Evolutionary conservation across 2,797 vertebrate genomes (phyloP).

Genomic region (Sebastes diploproa): DNA sequence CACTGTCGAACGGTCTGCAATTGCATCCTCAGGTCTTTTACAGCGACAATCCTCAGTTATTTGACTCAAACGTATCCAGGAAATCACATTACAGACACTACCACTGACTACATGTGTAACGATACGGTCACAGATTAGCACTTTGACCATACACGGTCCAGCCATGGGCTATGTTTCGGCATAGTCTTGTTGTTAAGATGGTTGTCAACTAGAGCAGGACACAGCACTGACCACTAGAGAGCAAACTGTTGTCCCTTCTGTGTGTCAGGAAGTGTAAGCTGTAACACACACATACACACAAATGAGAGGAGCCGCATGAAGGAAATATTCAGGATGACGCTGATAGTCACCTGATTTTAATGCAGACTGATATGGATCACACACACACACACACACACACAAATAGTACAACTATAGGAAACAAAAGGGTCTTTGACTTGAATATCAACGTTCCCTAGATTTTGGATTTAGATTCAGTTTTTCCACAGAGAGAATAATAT

Average conservation of each 20-base stretch:
- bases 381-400: background rate
- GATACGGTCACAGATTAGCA: too few species aligned
- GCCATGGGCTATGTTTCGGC: background rate
- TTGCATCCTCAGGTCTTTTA: background rate
- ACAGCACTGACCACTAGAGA: slow-evolving; percentile 39
- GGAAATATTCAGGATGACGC: background rate
- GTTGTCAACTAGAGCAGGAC: background rate
- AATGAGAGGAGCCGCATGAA: background rate
- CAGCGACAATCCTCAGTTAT: background rate
- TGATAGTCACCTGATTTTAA: background rate
- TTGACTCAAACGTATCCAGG: background rate
- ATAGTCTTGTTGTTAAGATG: background rate
- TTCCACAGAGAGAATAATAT: background rate
- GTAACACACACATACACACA: background rate
- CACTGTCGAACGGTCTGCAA: background rate
- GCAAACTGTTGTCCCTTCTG: background rate
- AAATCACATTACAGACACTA: background rate
- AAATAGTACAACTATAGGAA: background rate
- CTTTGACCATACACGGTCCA: background rate
- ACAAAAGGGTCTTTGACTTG: background rate
- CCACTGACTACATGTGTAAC: background rate
- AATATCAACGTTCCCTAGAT: background rate
- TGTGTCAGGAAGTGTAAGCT: background rate
- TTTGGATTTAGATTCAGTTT: background rate
- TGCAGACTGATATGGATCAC: background rate